phyloP scores from a whole-genome alignment of 2,888 invertebrate genomes.

The Emmelina monodactyla region DNA sequence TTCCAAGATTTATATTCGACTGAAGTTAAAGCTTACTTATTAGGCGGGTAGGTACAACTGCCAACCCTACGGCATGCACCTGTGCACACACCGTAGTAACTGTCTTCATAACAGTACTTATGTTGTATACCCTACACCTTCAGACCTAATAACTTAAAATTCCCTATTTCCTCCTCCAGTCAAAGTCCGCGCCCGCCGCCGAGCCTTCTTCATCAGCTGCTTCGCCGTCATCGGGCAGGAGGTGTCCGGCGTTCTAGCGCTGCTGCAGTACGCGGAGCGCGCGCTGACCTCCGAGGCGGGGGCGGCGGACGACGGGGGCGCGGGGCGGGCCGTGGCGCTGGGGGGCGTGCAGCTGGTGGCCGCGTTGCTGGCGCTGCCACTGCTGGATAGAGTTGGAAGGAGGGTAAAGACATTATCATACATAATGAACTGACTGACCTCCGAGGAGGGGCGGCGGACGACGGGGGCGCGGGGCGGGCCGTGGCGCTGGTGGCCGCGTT shows the following conservation, averaged over 20 bases:
- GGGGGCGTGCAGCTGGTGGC: slow-evolving; percentile 32
- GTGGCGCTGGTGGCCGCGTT: slow-evolving; percentile 32
- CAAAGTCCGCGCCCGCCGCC: slow-evolving; percentile 25
- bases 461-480: slow-evolving; percentile 18
- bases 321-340: slow-evolving; percentile 29
- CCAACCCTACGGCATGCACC: too few species aligned
- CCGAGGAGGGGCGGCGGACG: too few species aligned
- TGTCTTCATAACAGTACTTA: too few species aligned
- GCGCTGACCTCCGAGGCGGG: slow-evolving; percentile 38
- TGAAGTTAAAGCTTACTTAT: too few species aligned
- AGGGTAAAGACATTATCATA: too few species aligned
- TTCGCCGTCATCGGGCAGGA: slow-evolving; percentile 41
- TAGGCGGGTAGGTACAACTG: too few species aligned
- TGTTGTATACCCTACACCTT: too few species aligned
- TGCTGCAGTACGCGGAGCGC: slow-evolving; percentile 45
- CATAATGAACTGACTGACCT: too few species aligned
- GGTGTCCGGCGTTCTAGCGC: slow-evolving; percentile 37
- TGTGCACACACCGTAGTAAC: too few species aligned
- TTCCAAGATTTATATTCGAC: too few species aligned
- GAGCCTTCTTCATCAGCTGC: slow-evolving; percentile 29
- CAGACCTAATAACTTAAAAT: too few species aligned
- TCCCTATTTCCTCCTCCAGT: slow-evolving; percentile 27
- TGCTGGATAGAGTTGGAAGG: slow-evolving; percentile 37
- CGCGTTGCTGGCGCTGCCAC: slow-evolving; percentile 28
- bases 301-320: slow-evolving; percentile 18